Evolutionary conservation across 2,797 vertebrate genomes (phyloP).

Genomic region (Acanthornis magna): DNA sequence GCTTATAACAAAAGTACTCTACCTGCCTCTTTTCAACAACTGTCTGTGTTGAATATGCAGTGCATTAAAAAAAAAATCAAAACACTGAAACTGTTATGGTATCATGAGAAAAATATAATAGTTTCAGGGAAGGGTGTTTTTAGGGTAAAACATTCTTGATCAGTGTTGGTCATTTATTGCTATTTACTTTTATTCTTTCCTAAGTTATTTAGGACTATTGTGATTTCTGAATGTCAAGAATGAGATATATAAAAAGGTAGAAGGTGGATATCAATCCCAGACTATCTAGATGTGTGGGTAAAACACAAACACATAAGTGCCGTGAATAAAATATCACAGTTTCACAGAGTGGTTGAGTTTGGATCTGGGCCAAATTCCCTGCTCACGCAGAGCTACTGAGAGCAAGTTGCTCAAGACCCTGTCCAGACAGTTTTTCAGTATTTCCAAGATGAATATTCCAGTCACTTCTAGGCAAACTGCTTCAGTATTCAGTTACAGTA

Average conservation of each 20-base stretch:
- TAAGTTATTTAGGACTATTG: not conserved
- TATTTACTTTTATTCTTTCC: not conserved
- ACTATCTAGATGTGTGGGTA: not conserved
- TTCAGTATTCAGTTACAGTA: not conserved
- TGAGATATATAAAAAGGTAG: not conserved
- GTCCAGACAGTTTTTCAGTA: not conserved
- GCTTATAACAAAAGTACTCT: not conserved
- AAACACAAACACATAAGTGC: not conserved
- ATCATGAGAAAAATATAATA: not conserved
- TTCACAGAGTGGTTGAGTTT: not conserved
- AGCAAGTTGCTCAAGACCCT: not conserved
- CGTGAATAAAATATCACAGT: not conserved
- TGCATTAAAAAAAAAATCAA: not conserved
- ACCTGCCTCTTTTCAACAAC: not conserved
- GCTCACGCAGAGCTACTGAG: not conserved
- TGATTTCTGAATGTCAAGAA: not conserved
- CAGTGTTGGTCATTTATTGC: not conserved
- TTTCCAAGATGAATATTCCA: not conserved
- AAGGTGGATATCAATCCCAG: not conserved
- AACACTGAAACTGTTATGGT: not conserved
- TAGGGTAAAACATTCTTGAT: not conserved
- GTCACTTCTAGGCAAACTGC: not conserved
- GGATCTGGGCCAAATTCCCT: not conserved
- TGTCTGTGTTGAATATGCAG: not conserved
- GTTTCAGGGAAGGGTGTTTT: not conserved